Evolutionary conservation across 2,888 invertebrate genomes (phyloP), one percentile per base, ranked within the genome.

Genomic region (Chymomyza amoena): DNA sequence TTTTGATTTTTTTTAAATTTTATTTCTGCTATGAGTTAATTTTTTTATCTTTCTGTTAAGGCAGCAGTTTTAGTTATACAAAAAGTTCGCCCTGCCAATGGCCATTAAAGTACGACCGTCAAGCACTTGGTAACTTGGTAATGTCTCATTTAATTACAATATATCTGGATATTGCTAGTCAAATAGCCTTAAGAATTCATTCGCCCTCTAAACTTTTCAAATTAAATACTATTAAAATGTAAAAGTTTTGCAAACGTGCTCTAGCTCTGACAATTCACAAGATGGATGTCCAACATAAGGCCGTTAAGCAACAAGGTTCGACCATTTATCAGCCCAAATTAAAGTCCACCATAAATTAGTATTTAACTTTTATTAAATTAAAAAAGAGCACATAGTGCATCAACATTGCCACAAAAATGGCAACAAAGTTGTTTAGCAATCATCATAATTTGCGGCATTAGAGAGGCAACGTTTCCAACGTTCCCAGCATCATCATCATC

Each of bases 361-460:
- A 45, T 45, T 13, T 45, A 13, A 76, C 72, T 61, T 57, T 80
- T 66, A n/a, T 61, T 64, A 78, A 82, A 78, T 82, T 5, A 32
- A 32, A 32, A 73, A 73, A 78, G 80, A 66, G 16, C 65, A 67
- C 60, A 65, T 39, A 39, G 51, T 39, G 64, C 36, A 64, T 61
- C 61, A 20, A 36, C 15, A 45, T 36, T 25, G 70, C 39, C 57
- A 56, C 52, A 54, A 61, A 32, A 45, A 45, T 61, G 71, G 28
- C 71, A 69, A 56, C 66, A 64, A 75, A 81, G 79, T 81, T 81
- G 79, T 79, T 71, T 73, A 76, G 85, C 85, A 87, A 87, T 83
- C 87, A 87, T 80, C 78, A 82, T 87, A 84, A 84, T 82, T 84
- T 84, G 80, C 63, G 78, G 85, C 65, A 80, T 87, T 82, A 82